Evolutionary conservation across 1,140 invertebrate genomes (phyloP), one percentile per base, ranked within the genome.

Genomic region (Lepidotrigona ventralis): DNA sequence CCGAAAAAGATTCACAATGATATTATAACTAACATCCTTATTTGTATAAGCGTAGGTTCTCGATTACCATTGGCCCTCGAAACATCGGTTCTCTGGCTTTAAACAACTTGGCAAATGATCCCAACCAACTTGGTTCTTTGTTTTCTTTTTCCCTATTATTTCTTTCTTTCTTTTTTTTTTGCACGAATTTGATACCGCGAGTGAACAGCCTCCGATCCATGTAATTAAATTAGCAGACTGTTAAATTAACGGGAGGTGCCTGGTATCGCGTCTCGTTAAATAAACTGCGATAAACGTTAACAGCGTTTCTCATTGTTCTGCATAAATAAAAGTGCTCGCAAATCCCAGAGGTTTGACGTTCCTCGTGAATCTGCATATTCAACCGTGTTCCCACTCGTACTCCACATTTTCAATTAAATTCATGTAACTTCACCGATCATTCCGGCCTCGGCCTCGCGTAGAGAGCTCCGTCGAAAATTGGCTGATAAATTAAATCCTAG

Each of bases 401-500:
- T 63, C 21, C 39, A 58, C 29, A 29, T 74, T 73, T 81, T 74
- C 70, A 81, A 81, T 81, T 63, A 81, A 81, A 73, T 63, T 60
- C 70, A 39, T 74, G 46, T 63, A 64, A 73, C 70, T 70, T 79
- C 64, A 53, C 64, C 15, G 58, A 54, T 72, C 70, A 51, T 64
- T 54, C n/a, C 69, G 8, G 19, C 39, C 26, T 60, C 56, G 46
- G 9, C 29, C 29, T 14, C 26, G 29, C 51, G 58, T 60, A 23
- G 23, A 33, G 51, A 29, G 60, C 39, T 66, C 14, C 60, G 29
- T 75, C 21, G 79, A 81, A 75, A 81, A 81, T 74, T 39, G 71
- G n/a, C 71, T 26, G 46, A 75, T 81, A 81, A 75, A 81, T 81
- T 74, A 74, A 81, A 81, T 74, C 51, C 54, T 66, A 81, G 60